These are phyloP conservation scores for Aplodontia rufa DNA, from an alignment of 2,113 vertebrate species.

Conservation along the genomic window DNA sequence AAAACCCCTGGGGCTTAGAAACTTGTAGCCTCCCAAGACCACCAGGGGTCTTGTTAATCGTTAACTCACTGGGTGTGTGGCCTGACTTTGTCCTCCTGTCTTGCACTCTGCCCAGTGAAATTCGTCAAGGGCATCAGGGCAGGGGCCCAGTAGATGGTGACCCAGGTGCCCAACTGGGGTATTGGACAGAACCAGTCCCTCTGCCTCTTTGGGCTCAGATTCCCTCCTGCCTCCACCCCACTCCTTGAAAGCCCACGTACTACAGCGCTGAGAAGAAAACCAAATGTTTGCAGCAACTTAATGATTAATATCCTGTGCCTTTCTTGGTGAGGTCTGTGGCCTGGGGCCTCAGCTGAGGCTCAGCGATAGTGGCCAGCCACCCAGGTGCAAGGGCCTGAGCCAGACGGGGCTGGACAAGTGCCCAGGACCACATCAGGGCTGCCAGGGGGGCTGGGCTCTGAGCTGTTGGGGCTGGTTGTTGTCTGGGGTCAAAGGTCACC, in stretches of 20 bases:
- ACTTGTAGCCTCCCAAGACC: neutral
- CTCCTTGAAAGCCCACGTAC: neutral
- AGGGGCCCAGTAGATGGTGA: neutral
- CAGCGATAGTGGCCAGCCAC: neutral
- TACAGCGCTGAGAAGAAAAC: neutral
- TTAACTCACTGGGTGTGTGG: neutral
- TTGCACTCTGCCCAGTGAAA: neutral
- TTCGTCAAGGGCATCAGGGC: neutral
- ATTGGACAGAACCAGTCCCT: neutral
- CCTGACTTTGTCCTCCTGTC: neutral
- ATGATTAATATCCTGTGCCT: neutral
- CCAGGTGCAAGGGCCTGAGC: neutral
- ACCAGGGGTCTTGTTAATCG: neutral
- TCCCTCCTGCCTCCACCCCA: neutral
- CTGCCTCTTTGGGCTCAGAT: neutral
- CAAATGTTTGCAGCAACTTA: neutral
- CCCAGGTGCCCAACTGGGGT: neutral
- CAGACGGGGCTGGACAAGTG: rapidly evolving
- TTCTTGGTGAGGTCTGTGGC: neutral
- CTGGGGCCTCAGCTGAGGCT: neutral
- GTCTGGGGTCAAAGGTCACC: neutral
- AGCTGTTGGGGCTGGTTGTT: neutral
- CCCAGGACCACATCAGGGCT: neutral
- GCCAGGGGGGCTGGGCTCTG: too few species aligned
- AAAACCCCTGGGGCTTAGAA: neutral